Base-by-base conservation (phyloP, 2,888 invertebrate genomes). In the Aphidoletes aphidimyza region DNA sequence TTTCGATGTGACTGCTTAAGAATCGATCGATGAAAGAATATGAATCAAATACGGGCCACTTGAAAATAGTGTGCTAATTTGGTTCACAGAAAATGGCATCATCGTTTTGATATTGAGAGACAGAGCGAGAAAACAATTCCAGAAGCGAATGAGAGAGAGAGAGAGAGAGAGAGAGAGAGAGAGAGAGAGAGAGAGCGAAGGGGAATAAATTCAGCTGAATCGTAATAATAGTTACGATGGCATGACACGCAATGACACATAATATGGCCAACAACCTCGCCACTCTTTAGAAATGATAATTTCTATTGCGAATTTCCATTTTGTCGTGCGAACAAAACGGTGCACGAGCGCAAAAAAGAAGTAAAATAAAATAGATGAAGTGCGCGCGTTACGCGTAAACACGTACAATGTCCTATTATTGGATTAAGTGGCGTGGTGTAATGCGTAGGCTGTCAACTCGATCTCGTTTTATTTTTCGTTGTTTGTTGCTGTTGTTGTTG, bases 371-470 rank as follows among this genome's bases (percentile, higher is more conserved):
- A 54, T 22, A 14, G 17, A 3, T 47, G 6, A 59, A 59, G 26
- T 30, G 5, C 59, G 30, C 59, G 78, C 36, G n/a, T 2, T 17
- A 17, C 78, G 34, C 17, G 14, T 37, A 81, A 81, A 36, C 36
- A 81, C 81, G 37, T 81, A 81, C 81, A 81, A 37, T 81, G 81
- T 37, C 81, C 36, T 81, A 81, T 81, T 81, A 81, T 81, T 81
- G 81, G 81, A 81, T 81, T 81, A 81, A 81, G 81, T 81, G 37
- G 81, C 37, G 81, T 81, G 81, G 81, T 81, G 36, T 81, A 81
- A 37, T 81, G 81, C 81, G 81, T 81, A 81, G 81, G 81, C 37
- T 81, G 81, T 37, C 37, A 81, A 22, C 37, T 81, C n/a, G 22
- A 37, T 81, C 37, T 37, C 81, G n/a, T n/a, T n/a, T n/a, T n/a